Conservation (phyloP, 2,113 vertebrate genomes). For the Rattus norvegicus region DNA sequence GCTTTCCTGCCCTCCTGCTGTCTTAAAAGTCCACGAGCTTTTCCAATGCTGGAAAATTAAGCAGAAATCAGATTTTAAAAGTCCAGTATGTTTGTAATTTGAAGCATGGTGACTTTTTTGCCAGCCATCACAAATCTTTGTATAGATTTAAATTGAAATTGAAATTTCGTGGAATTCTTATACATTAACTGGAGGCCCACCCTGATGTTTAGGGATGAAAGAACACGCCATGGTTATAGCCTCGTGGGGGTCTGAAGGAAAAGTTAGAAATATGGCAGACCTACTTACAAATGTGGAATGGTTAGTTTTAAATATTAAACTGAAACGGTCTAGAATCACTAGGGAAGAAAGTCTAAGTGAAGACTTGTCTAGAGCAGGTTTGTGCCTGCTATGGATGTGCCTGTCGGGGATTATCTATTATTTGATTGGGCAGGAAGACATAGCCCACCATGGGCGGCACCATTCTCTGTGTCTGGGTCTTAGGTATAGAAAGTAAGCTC, state of each 20-base stretch:
- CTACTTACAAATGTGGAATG: neutral
- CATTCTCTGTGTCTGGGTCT: neutral
- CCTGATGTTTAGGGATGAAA: constrained; percentile 13
- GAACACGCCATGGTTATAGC: neutral
- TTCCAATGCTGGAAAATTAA: constrained; percentile 81
- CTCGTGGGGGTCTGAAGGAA: neutral
- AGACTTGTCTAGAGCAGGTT: neutral
- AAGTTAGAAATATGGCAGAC: neutral
- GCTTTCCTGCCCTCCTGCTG: constrained; percentile 60
- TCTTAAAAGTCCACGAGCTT: constrained; percentile 76
- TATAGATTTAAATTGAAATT: constrained; percentile 48
- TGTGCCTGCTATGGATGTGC: neutral
- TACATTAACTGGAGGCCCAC: constrained; percentile 36
- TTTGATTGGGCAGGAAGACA: neutral
- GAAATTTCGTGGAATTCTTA: constrained; percentile 63
- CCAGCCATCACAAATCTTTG: constrained; percentile 67
- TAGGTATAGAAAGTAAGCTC: too few relatives aligned
- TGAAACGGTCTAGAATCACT: neutral
- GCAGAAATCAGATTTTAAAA: constrained; percentile 64
- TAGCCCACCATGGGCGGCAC: too few relatives aligned
- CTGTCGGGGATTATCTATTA: neutral
- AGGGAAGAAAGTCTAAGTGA: neutral
- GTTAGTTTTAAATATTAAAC: neutral
- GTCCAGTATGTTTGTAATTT: constrained; percentile 76
- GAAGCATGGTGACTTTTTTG: constrained; percentile 75